Conservation (phyloP, 2,797 vertebrate genomes). For the Sebastolobus altivelis region DNA sequence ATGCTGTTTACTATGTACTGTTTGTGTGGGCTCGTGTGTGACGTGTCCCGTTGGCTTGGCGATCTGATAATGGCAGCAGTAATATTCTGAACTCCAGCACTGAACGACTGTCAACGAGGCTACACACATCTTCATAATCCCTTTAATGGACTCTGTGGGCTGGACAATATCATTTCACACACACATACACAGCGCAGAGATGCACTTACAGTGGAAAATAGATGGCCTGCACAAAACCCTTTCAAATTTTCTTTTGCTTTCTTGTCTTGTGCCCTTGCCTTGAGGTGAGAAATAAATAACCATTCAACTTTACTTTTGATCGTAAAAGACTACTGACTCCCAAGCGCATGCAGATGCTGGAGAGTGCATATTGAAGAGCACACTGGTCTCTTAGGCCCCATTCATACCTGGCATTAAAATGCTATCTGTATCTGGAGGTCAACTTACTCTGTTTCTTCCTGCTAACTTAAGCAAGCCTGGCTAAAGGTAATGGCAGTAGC, state of each 20-base stretch:
- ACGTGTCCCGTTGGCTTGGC: constrained; percentile 46
- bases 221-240: neutral
- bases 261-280: neutral
- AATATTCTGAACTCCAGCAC: constrained; percentile 68
- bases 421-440: neutral
- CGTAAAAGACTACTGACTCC: neutral
- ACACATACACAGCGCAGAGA: constrained; percentile 16
- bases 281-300: constrained; percentile 1
- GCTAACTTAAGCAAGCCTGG: neutral
- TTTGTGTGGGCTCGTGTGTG: constrained; percentile 70
- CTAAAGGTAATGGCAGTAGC: neutral
- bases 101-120: constrained; percentile 56
- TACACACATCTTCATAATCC: constrained; percentile 69
- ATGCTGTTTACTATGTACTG: constrained; percentile 61
- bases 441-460: neutral
- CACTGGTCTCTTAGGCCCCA: neutral
- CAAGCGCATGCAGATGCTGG: neutral
- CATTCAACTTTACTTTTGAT: neutral
- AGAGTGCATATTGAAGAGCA: neutral
- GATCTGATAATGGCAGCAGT: constrained; percentile 67
- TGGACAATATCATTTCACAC: constrained; percentile 43
- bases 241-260: neutral
- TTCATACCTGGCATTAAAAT: neutral
- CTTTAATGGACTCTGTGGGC: constrained; percentile 69
- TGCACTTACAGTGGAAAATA: neutral